A percentile compares a stretch with the other conserved stretches of the same genome.
phyloP scores from a whole-genome alignment of 2,888 invertebrate genomes.

The Cerastoderma edule region DNA sequence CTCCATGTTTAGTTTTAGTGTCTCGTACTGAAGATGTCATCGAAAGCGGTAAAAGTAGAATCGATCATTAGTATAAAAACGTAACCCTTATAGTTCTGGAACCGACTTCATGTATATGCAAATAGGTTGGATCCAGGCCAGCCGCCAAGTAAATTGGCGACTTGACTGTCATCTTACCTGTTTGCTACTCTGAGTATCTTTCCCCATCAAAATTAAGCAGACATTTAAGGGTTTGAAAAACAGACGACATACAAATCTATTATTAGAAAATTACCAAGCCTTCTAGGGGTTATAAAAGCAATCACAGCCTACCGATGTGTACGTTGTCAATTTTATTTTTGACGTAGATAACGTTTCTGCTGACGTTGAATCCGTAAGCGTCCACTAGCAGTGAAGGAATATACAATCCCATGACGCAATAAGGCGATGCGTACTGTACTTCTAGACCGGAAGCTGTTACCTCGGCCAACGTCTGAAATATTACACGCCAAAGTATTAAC shows the following conservation, averaged over 20 bases:
- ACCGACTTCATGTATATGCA: too few species aligned
- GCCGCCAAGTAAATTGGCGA: too few species aligned
- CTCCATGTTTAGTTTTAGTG: neutral
- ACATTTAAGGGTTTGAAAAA: too few species aligned
- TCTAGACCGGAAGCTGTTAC: slow-evolving; percentile 51
- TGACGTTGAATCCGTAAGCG: slow-evolving; percentile 68
- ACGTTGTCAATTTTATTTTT: slow-evolving; percentile 58
- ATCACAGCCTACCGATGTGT: slow-evolving; percentile 64
- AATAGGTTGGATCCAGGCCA: too few species aligned
- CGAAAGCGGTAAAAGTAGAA: neutral
- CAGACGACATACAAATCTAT: too few species aligned
- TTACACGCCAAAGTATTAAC: neutral
- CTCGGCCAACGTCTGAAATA: slow-evolving; percentile 60
- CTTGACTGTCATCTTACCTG: too few species aligned
- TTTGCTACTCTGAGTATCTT: too few species aligned
- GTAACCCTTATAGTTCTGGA: too few species aligned
- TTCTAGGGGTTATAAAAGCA: neutral
- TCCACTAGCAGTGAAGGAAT: slow-evolving; percentile 70
- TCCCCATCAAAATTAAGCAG: too few species aligned
- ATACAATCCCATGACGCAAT: slow-evolving; percentile 76
- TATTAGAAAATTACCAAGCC: too few species aligned
- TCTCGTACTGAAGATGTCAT: neutral
- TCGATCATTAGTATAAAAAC: neutral
- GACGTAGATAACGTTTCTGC: slow-evolving; percentile 62
- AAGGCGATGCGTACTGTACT: slow-evolving; percentile 65